Evolutionary conservation across 1,140 invertebrate species (phyloP).

Genomic region (Drosophila sulfurigaster): DNA sequence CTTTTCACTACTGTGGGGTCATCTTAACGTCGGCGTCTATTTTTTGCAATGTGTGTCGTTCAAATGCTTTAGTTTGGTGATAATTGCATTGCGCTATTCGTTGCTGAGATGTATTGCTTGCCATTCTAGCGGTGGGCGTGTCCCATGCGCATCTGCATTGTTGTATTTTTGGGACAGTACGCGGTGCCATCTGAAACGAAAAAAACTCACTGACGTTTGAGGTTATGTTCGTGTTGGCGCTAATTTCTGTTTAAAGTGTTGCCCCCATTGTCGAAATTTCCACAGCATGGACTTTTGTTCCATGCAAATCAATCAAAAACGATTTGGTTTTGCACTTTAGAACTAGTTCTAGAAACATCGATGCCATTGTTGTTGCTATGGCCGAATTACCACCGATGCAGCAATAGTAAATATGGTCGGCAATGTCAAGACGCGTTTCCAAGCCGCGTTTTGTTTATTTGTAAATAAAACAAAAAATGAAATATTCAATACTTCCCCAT

Average conservation of each 20-base stretch:
- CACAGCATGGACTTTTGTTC: conserved; percentile 53
- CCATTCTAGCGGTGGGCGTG: conserved; percentile 54
- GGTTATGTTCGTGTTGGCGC: conserved; percentile 68
- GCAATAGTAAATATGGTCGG: background rate
- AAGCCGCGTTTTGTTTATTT: conserved; percentile 48
- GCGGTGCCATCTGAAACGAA: conserved; percentile 8
- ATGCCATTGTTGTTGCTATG: conserved; percentile 52
- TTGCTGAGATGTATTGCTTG: background rate
- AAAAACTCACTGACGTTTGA: conserved; percentile 50
- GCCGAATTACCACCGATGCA: conserved; percentile 4
- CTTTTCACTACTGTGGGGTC: conserved; percentile 43
- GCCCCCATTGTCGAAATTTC: conserved; percentile 26
- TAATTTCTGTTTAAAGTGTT: conserved; percentile 49
- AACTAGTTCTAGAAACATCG: conserved; percentile 27
- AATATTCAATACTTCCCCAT: conserved; percentile 16
- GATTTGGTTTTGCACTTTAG: conserved; percentile 26
- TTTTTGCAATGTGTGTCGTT: conserved; percentile 40
- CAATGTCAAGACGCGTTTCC: conserved; percentile 1
- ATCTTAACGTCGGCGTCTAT: conserved; percentile 59
- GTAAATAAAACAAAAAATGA: conserved; percentile 5
- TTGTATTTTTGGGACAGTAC: conserved; percentile 49
- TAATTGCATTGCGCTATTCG: conserved; percentile 5
- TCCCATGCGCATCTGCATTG: conserved; percentile 68
- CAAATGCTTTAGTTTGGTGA: conserved; percentile 16
- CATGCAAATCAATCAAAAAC: conserved; percentile 47